Evolutionary conservation across 2,113 vertebrate genomes (phyloP).

Genomic region (Laticauda colubrina): DNA sequence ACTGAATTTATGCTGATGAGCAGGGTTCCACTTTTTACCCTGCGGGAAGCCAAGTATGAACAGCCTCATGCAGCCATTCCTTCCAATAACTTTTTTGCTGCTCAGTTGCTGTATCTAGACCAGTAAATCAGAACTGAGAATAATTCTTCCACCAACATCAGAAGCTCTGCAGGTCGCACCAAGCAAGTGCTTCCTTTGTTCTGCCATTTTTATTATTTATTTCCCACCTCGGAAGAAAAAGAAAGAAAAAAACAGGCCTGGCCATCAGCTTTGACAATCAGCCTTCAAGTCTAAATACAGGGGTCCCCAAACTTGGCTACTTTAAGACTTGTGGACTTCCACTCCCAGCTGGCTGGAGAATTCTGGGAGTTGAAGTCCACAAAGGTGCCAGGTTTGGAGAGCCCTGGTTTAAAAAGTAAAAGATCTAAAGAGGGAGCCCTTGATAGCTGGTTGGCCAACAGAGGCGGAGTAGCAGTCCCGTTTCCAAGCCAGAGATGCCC

Average conservation of each 20-base stretch:
- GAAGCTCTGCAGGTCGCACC: background rate
- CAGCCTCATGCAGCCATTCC: rapidly evolving
- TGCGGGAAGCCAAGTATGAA: background rate
- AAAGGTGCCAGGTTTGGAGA: no score
- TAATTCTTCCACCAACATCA: background rate
- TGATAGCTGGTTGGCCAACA: background rate
- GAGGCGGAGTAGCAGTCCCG: background rate
- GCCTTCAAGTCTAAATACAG: background rate
- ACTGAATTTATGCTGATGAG: background rate
- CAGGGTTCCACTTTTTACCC: background rate
- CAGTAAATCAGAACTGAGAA: background rate
- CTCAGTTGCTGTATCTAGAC: background rate
- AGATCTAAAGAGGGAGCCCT: background rate
- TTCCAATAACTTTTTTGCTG: background rate
- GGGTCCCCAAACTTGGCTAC: no score
- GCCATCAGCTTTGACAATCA: background rate
- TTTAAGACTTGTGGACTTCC: no score
- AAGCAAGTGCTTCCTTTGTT: background rate
- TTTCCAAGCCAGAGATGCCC: no score
- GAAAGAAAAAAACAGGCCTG: background rate
- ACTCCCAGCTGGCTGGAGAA: no score
- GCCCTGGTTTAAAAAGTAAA: background rate
- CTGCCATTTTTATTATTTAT: background rate
- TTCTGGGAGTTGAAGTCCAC: no score
- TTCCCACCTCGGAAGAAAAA: background rate